Base-by-base conservation (phyloP, 2,113 vertebrate genomes). In the Percina caprodes region DNA sequence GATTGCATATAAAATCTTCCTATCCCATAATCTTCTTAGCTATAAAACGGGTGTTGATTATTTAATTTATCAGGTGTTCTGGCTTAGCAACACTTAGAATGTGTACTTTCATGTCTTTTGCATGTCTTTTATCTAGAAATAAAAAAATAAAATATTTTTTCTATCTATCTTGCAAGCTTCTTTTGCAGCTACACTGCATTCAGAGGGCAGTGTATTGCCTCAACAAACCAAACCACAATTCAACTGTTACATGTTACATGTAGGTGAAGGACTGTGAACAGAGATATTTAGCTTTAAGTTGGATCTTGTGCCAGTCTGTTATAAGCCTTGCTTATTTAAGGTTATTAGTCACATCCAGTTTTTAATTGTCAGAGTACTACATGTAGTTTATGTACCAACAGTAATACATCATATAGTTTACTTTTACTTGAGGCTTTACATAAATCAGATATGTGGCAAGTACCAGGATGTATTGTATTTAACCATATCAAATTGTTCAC, bases 231-330 rank as follows among this genome's bases (percentile, higher is more conserved):
- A 42, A 52, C 0, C 16, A 14, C 33, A 26, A 24, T 19, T 65
- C 19, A 5, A 0, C 4, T 52, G 71, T 30, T 30, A 30, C 26
- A 30, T n/a, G 54, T 35, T 21, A 62, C 76, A 72, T 1, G 10
- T 5, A 77, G 62, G 16, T 87, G 42, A 79, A 58, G 14, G 56
- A 33, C 35, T 13, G 42, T 42, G 16, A 62, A 23, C 66, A n/a
- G 26, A 73, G 45, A 68, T 12, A 2, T 45, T 54, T 3, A 33
- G 30, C 6, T 19, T 33, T 33, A 39, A 39, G 39, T 42, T 42
- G 9, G 39, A 42, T 42, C 21, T 15, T 23, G 39, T 6, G 45
- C 6, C 21, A 59, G 39, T 21, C 45, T 21, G 13, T 3, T 5
- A 30, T 3, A 6, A 11, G n/a, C 56, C 11, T 33, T 19, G 19